These are phyloP conservation scores for Melipona beecheii DNA, from an alignment of 2,888 invertebrate species.

Conservation along the genomic window DNA sequence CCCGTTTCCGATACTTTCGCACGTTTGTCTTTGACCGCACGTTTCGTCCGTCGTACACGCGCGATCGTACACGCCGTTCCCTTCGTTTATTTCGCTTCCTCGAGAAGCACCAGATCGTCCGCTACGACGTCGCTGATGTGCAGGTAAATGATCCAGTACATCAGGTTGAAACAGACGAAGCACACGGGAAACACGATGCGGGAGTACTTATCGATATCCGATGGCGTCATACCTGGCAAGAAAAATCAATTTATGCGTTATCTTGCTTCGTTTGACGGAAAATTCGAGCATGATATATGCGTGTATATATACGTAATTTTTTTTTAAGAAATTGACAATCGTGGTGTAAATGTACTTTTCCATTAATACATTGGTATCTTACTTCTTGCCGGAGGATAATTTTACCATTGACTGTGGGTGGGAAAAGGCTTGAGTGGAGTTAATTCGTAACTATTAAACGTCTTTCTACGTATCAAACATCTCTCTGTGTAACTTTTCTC, in stretches of 20 bases:
- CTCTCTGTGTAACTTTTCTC: neutral
- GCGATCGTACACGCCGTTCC: constrained; percentile 19
- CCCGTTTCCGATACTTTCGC: constrained; percentile 50
- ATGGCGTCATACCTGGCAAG: constrained; percentile 91
- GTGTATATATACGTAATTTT: neutral
- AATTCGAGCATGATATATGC: neutral
- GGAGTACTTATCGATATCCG: constrained; percentile 99
- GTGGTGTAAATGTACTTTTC: neutral
- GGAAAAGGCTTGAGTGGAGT: neutral
- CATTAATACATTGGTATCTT: neutral
- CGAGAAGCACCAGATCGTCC: constrained; percentile 91
- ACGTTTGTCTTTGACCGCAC: constrained; percentile 56
- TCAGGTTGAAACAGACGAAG: constrained; percentile 99
- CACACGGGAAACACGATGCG: constrained; percentile 99
- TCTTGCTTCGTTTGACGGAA: neutral
- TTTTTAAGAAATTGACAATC: neutral
- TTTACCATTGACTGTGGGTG: constrained; percentile 1
- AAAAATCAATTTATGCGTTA: constrained; percentile 38
- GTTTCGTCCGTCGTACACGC: constrained; percentile 42
- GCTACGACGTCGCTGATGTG: constrained; percentile 98
- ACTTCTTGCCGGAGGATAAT: constrained; percentile 1
- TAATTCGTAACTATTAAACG: neutral
- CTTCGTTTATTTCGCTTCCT: constrained; percentile 80
- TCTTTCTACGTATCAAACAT: neutral
- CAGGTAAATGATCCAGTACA: constrained; percentile 99